phyloP scores from a whole-genome alignment of 2,113 vertebrate genomes.

The Cervus canadensis region DNA sequence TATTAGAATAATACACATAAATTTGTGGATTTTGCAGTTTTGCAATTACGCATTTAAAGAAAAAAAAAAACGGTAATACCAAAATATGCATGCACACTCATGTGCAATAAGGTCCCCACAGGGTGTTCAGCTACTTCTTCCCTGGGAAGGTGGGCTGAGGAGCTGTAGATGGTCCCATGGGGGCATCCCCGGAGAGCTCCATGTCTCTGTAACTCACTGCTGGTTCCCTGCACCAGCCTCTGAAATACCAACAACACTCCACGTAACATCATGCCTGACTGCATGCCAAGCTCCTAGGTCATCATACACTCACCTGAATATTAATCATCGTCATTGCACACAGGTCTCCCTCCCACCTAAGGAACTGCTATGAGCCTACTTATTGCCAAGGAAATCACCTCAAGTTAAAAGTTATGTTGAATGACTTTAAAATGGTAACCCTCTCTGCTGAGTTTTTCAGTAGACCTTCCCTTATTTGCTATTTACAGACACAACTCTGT shows the following conservation, averaged over 20 bases:
- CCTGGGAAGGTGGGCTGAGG: background rate
- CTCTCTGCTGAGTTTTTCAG: background rate
- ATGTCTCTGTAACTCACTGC: background rate
- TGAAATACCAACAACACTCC: background rate
- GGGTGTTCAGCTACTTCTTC: background rate
- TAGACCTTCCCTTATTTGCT: background rate
- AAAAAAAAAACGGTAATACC: background rate
- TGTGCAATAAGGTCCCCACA: background rate
- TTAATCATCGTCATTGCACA: background rate
- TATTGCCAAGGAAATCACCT: background rate
- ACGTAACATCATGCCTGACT: background rate
- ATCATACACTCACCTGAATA: background rate
- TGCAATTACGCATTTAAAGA: background rate
- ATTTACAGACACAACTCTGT: background rate
- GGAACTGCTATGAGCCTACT: background rate
- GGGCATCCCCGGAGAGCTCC: background rate
- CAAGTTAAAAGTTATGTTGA: background rate
- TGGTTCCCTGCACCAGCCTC: background rate
- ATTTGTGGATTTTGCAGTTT: background rate
- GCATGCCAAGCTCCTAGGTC: background rate
- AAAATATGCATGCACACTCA: background rate
- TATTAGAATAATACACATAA: background rate
- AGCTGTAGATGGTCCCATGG: background rate
- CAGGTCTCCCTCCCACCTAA: background rate
- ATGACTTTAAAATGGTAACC: background rate